Conservation (phyloP, 1,140 invertebrate species). For the Dendrolimus kikuchii region DNA sequence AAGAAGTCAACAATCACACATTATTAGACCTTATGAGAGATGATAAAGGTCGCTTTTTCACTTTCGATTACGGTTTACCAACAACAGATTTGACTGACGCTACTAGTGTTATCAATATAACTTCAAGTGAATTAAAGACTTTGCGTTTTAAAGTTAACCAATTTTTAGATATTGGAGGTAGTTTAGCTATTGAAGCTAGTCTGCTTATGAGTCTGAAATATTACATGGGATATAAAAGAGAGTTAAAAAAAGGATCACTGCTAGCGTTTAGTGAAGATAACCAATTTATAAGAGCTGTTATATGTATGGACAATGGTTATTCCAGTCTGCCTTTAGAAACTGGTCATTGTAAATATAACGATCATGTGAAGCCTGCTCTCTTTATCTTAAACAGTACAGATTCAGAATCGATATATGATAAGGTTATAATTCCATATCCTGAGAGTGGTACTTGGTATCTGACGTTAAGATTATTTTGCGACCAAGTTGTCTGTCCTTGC, state of each 20-base stretch:
- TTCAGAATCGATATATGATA: slow-evolving; percentile 71
- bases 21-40: slow-evolving; percentile 74
- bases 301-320: slow-evolving; percentile 74
- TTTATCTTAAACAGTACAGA: slow-evolving; percentile 74
- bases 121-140: slow-evolving; percentile 72
- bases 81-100: slow-evolving; percentile 73
- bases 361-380: slow-evolving; percentile 62
- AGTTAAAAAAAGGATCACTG: slow-evolving; percentile 34
- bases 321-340: slow-evolving; percentile 72
- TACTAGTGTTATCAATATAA: slow-evolving; percentile 77
- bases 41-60: slow-evolving; percentile 79
- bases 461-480: slow-evolving; percentile 77
- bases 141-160: slow-evolving; percentile 78
- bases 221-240: slow-evolving; percentile 68
- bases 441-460: slow-evolving; percentile 85
- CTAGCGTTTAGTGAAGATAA: slow-evolving; percentile 57
- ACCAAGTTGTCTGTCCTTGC: slow-evolving; percentile 63
- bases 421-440: slow-evolving; percentile 82
- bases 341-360: slow-evolving; percentile 72
- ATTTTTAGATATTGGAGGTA: slow-evolving; percentile 82
- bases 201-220: slow-evolving; percentile 72
- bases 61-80: slow-evolving; percentile 79
- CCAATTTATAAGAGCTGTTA: slow-evolving; percentile 66
- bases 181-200: slow-evolving; percentile 76
- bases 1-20: slow-evolving; percentile 49